Percentiles rank a stretch among this genome's conserved stretches.
phyloP scores from a whole-genome alignment of 2,113 vertebrate species.

The Uria lomvia region DNA sequence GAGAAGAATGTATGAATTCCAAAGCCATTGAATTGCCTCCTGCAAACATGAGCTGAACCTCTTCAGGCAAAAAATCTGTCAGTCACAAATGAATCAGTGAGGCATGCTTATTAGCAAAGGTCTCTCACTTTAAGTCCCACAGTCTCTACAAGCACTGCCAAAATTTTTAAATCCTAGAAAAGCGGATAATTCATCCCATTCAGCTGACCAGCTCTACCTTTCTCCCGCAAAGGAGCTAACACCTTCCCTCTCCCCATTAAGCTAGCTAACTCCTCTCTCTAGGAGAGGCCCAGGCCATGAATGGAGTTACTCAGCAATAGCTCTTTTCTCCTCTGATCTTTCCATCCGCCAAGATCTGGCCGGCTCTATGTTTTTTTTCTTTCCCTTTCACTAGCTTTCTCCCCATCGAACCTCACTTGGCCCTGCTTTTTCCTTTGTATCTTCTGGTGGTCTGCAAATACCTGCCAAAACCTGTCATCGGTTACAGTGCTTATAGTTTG shows the following conservation, averaged over 20 bases:
- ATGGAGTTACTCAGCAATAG: background rate
- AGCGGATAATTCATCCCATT: background rate
- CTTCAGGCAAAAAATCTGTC: background rate
- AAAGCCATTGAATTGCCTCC: background rate
- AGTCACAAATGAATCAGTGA: background rate
- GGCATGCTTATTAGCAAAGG: background rate
- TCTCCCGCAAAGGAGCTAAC: background rate
- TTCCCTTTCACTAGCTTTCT: background rate
- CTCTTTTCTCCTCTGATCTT: background rate
- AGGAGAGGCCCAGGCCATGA: background rate
- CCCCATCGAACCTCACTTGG: background rate
- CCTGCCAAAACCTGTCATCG: background rate
- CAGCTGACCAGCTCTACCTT: background rate
- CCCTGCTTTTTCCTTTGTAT: background rate
- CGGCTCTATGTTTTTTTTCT: background rate
- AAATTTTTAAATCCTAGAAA: conserved; percentile 12
- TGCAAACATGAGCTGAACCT: background rate
- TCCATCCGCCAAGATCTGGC: background rate
- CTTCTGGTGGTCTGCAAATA: background rate
- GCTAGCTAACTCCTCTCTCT: background rate
- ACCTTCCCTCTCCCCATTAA: background rate
- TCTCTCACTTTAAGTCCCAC: background rate
- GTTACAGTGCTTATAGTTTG: background rate
- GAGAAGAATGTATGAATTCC: background rate
- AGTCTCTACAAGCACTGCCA: background rate